Evolutionary conservation across 1,140 invertebrate species (phyloP), one percentile per base, ranked within the genome.

Genomic region (Conus ventricosus): DNA sequence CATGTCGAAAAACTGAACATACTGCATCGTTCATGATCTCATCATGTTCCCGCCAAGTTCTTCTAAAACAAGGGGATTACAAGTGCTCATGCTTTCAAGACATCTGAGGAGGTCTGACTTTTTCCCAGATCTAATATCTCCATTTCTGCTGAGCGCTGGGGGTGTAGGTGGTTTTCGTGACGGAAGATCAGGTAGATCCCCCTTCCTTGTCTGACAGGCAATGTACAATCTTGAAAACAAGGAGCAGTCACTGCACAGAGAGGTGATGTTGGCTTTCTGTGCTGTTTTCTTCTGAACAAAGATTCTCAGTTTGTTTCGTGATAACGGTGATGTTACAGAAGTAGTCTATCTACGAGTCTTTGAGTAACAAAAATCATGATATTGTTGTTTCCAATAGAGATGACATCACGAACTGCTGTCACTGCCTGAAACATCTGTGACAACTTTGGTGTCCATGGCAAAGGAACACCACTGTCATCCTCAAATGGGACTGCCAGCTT

Each of bases 51-150:
- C 5, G 57, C 57, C 57, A 60, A 60, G 8, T 60, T 60, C 57
- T 60, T 60, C 57, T 8, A 60, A 60, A 60, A 15, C 8, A 8
- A 60, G 57, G 80, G 80, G 17, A 82, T 23, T 15, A 27, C 51
- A 54, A n/a, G n/a, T 17, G 27, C 80, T 82, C 6, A 82, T 7
- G 25, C 27, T 6, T 55, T 82, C 80, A 27, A 82, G 80, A 82
- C 80, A 82, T 15, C 5, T 6, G 80, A 82, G 80, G 17, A 82
- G 80, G n/a, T 82, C 80, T 27, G n/a, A 27, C 80, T 82, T 82
- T 27, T 17, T 39, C 23, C 80, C 80, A 7, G 27, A 39, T n/a
- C 80, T n/a, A 6, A 82, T 82, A 7, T 39, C 23, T 27, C 80
- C 54, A 39, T 39, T 39, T 27, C 27, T 39, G 23, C n/a, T 27